Evolutionary conservation across 1,140 invertebrate species (phyloP).

Genomic region (Nylanderia fulva): DNA sequence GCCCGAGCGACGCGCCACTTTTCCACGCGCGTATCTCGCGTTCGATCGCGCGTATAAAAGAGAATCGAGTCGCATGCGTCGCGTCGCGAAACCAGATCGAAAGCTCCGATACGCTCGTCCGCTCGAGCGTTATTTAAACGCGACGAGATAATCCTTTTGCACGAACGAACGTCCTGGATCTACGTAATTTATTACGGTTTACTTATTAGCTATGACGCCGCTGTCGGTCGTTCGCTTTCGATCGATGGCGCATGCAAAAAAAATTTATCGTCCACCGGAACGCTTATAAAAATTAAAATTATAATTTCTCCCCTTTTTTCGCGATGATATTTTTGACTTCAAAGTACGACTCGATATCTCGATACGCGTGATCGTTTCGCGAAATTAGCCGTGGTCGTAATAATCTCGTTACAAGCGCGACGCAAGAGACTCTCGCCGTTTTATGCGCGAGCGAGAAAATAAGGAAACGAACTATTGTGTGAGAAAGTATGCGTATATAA

Average conservation of each 20-base stretch:
- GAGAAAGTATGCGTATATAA: conserved; percentile 11
- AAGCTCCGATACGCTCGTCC: conserved; percentile 47
- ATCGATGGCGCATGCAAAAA: background rate
- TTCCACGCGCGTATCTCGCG: conserved; percentile 31
- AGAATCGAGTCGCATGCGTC: conserved; percentile 57
- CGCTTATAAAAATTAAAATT: conserved; percentile 5
- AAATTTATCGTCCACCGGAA: background rate
- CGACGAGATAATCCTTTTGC: conserved; percentile 53
- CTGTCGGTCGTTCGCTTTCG: conserved; percentile 4
- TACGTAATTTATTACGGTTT: conserved; percentile 58
- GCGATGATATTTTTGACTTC: no score
- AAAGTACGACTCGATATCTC: conserved; percentile 15
- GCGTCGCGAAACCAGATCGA: conserved; percentile 43
- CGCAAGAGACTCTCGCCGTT: conserved; percentile 21
- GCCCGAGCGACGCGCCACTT: conserved; percentile 14
- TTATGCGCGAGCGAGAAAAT: background rate
- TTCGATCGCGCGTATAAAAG: conserved; percentile 57
- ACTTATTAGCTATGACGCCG: conserved; percentile 48
- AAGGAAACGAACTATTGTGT: background rate
- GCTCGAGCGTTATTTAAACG: conserved; percentile 49
- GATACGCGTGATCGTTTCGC: conserved; percentile 26
- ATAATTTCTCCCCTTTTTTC: no score
- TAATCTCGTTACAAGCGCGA: background rate
- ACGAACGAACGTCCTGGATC: conserved; percentile 40
- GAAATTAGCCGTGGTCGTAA: background rate